Base-by-base conservation (phyloP, 2,797 vertebrate genomes). In the Aldrovandia affinis region DNA sequence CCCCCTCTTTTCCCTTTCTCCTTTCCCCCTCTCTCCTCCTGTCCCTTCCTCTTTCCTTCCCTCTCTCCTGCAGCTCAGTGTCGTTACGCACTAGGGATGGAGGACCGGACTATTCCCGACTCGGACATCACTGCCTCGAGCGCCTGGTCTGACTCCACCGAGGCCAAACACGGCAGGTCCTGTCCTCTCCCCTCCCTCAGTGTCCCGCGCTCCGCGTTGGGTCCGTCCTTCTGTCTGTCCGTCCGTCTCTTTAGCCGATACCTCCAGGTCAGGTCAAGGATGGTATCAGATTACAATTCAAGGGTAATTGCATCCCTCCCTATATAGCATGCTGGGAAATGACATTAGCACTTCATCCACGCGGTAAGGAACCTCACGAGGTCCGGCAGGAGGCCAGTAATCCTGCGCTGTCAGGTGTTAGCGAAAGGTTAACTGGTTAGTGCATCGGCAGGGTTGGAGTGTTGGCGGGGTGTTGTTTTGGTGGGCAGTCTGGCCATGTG, bases 11-110 rank as follows among this genome's bases (percentile, higher is more conserved):
- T 20, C 85, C 86, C 81, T 79, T 85, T 83, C 36, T 85, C 77
- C 50, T 1, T 78, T 59, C 1, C 25, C 28, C 83, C n/a, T 25
- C 30, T 8, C 8, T 6, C 9, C n/a, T 12, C 59, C 10, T 25
- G 8, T 25, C 10, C 9, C 12, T 25, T 63, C 61, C 30, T 28
- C 9, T 10, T 36, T n/a, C 8, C 50, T 22, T 63, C 28, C n/a
- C 80, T 50, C 86, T 80, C 12, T 85, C 86, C 54, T 20, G 2
- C 93, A 98, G 97, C 94, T 87, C 95, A 95, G 86, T 99, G 97
- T 86, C 97, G 97, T 88, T 98, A 97, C 25, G 97, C 97, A 50
- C 93, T 98, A 91, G 97, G 97, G 65, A 98, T 99, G 97, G 96
- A 98, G 92, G 97, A 98, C 83, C 95, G 97, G 61, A 95, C 95